A percentile compares a stretch with the other conserved stretches of the same genome.
Evolutionary conservation across 2,888 invertebrate genomes (phyloP).

Genomic region (Beris morrisii): DNA sequence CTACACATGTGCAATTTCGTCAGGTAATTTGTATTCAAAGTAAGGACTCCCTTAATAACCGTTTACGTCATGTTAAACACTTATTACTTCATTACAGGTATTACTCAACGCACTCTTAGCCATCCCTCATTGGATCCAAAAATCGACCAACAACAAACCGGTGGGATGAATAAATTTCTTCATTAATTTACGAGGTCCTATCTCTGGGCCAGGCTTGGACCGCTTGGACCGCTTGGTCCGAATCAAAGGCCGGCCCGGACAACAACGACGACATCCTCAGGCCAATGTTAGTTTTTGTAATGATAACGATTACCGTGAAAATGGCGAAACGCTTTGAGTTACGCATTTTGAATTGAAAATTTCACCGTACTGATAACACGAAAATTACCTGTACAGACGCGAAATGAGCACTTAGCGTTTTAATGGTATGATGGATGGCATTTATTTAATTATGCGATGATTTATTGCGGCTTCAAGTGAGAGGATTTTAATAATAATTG

Average conservation of each 20-base stretch:
- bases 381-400: slow-evolving; percentile 20
- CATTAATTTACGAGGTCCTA: slow-evolving; percentile 41
- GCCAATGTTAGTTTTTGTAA: slow-evolving; percentile 32
- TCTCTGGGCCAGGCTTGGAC: background rate
- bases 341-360: background rate
- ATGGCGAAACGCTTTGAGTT: background rate
- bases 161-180: slow-evolving; percentile 43
- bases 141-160: slow-evolving; percentile 4
- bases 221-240: background rate
- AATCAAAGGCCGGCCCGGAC: background rate
- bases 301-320: slow-evolving; percentile 28
- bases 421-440: slow-evolving; percentile 21
- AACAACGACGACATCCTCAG: slow-evolving; percentile 19
- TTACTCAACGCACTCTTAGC: slow-evolving; percentile 38
- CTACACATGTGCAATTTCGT: background rate
- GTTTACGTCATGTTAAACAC: slow-evolving; percentile 46
- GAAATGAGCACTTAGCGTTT: slow-evolving; percentile 13
- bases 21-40: slow-evolving; percentile 43
- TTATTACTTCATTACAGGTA: slow-evolving; percentile 46
- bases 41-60: slow-evolving; percentile 44
- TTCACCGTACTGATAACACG: slow-evolving; percentile 26
- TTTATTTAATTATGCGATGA: slow-evolving; percentile 26
- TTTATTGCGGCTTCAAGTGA: slow-evolving; percentile 22
- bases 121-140: slow-evolving; percentile 3
- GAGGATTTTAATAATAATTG: background rate